A percentile compares a stretch with the other conserved stretches of the same genome.
Conservation (phyloP, 2,113 vertebrate species). For the Synodontis membranacea region DNA sequence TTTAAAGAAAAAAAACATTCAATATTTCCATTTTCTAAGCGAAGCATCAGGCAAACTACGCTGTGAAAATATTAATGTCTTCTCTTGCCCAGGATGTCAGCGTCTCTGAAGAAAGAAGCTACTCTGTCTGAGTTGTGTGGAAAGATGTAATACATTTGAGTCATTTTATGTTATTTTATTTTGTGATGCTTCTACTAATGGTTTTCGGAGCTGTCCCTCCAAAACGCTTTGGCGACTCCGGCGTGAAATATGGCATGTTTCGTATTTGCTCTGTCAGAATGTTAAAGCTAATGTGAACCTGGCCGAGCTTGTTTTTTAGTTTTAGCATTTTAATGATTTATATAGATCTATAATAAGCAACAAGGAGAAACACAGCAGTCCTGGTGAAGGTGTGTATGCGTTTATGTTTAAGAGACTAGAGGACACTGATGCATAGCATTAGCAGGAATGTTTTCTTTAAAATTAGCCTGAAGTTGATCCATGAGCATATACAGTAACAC, state of each 20-base stretch:
- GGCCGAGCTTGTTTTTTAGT: not conserved
- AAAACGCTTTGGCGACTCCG: not conserved
- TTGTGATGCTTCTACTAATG: not conserved
- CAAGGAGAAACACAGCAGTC: not conserved
- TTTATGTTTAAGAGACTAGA: not conserved
- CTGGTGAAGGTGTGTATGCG: not conserved
- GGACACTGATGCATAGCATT: not conserved
- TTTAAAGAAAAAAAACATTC: not conserved
- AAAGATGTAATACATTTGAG: not conserved
- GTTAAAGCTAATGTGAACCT: conserved; percentile 4
- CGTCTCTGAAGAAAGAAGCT: not conserved
- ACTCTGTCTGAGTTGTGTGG: not conserved
- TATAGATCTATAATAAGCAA: conserved; percentile 7
- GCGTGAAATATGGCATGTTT: not conserved
- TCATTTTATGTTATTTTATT: not conserved
- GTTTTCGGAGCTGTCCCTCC: not conserved
- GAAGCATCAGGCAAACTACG: not conserved
- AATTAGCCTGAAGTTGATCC: conserved; percentile 37
- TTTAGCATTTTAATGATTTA: conserved; percentile 10
- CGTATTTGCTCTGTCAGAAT: conserved; percentile 2
- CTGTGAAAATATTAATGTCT: conserved; percentile 1
- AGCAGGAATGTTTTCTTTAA: conserved; percentile 26
- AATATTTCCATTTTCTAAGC: not conserved
- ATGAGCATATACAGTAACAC: conserved; percentile 10
- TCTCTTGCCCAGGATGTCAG: not conserved